These are phyloP conservation scores for Pempheris klunzingeri DNA, from an alignment of 2,797 vertebrate genomes.

Conservation along the genomic window DNA sequence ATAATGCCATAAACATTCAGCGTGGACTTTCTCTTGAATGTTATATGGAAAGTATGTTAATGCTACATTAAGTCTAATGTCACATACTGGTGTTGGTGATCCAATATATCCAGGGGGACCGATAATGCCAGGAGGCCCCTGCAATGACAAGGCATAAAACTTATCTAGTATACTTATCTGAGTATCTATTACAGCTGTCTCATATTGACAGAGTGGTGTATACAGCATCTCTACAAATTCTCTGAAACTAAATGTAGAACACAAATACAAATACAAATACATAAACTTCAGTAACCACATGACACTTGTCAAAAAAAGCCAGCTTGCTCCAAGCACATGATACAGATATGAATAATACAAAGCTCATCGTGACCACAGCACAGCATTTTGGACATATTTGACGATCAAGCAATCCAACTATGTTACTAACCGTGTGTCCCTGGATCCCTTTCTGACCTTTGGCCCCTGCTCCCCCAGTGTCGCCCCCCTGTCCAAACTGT, in stretches of 20 bases:
- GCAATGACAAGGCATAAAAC: slow-evolving; percentile 36
- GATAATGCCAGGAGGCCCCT: slow-evolving; percentile 79
- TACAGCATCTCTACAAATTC: background rate
- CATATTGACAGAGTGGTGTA: slow-evolving; percentile 2
- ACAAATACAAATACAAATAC: accelerated
- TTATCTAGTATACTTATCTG: no score
- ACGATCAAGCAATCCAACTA: background rate
- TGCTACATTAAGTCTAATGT: background rate
- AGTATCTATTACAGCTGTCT: background rate
- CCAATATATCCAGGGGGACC: slow-evolving; percentile 77
- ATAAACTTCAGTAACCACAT: background rate
- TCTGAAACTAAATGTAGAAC: background rate
- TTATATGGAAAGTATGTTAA: background rate
- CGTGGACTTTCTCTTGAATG: background rate
- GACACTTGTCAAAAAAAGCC: background rate
- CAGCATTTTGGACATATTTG: background rate
- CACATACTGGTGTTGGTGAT: slow-evolving; percentile 72
- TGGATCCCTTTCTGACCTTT: slow-evolving; percentile 78
- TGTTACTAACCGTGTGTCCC: slow-evolving; percentile 77
- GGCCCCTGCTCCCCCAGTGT: slow-evolving; percentile 71
- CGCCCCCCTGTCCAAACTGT: slow-evolving; percentile 79
- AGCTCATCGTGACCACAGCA: background rate
- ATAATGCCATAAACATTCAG: background rate
- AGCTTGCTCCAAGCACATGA: background rate
- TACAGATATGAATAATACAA: background rate